These are phyloP conservation scores for Eurois occulta DNA, from an alignment of 2,888 invertebrate genomes.

Conservation along the genomic window DNA sequence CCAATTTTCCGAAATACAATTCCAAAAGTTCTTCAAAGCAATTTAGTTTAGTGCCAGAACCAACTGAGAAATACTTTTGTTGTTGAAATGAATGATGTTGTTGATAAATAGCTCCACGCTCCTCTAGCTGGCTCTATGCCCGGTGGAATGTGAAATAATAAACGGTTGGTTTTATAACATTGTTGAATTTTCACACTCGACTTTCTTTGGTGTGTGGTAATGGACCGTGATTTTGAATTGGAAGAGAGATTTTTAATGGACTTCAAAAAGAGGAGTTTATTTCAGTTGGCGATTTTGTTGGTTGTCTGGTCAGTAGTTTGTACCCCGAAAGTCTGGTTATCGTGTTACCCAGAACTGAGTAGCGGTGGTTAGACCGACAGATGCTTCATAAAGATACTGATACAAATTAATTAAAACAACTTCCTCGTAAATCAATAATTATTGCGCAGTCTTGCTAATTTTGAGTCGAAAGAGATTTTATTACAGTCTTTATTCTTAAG, in stretches of 20 bases:
- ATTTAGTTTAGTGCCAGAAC: conserved; percentile 59
- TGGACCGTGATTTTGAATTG: background rate
- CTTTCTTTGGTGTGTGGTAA: background rate
- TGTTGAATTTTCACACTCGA: conserved; percentile 6
- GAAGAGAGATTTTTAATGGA: background rate
- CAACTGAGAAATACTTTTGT: conserved; percentile 47
- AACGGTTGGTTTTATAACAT: conserved; percentile 12
- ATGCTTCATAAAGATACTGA: too few species aligned
- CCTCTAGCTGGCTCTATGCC: conserved; percentile 40
- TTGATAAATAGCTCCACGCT: conserved; percentile 43
- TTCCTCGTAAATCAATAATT: too few species aligned
- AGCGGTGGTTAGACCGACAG: too few species aligned
- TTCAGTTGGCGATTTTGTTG: background rate
- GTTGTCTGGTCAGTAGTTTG: background rate
- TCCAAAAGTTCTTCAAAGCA: conserved; percentile 49
- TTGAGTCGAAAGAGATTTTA: too few species aligned
- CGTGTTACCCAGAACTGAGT: background rate
- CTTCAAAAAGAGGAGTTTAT: background rate
- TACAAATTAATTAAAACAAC: too few species aligned
- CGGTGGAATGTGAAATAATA: conserved; percentile 16
- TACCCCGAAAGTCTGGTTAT: background rate
- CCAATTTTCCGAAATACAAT: conserved; percentile 33
- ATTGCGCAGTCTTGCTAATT: too few species aligned
- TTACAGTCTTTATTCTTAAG: too few species aligned
- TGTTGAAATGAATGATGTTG: conserved; percentile 52